phyloP scores from a whole-genome alignment of 2,797 vertebrate species.

The Heliangelus exortis region DNA sequence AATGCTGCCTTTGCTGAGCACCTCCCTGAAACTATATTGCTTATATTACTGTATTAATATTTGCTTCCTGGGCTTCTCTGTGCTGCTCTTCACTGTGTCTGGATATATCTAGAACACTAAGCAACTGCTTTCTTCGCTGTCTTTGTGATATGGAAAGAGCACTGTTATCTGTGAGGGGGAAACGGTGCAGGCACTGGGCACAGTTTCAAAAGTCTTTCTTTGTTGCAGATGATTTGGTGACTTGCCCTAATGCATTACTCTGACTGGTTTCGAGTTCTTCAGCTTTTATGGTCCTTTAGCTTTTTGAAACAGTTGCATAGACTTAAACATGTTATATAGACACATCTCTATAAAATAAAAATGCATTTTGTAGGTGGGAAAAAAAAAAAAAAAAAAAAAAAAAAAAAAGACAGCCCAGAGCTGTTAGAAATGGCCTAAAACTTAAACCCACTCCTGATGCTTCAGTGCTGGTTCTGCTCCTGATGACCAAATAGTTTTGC shows the following conservation, averaged over 20 bases:
- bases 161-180: neutral
- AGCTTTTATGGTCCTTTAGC: neutral
- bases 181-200: slow-evolving; percentile 32
- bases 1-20: neutral
- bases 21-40: neutral
- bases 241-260: neutral
- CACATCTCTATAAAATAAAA: neutral
- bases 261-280: neutral
- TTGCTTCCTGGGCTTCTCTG: neutral
- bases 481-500: neutral
- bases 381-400: neutral
- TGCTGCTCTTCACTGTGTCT: neutral
- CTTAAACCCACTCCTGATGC: neutral
- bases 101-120: neutral
- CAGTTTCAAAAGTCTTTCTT: slow-evolving; percentile 20
- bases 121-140: neutral
- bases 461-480: neutral
- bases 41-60: too few relatives aligned
- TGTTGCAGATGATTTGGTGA: slow-evolving; percentile 26
- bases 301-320: neutral
- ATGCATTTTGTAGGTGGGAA: neutral
- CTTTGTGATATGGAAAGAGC: neutral
- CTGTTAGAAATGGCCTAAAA: neutral
- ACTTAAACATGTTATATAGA: neutral
- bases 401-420: neutral